phyloP scores from a whole-genome alignment of 2,113 vertebrate genomes.

The Apteryx mantelli region DNA sequence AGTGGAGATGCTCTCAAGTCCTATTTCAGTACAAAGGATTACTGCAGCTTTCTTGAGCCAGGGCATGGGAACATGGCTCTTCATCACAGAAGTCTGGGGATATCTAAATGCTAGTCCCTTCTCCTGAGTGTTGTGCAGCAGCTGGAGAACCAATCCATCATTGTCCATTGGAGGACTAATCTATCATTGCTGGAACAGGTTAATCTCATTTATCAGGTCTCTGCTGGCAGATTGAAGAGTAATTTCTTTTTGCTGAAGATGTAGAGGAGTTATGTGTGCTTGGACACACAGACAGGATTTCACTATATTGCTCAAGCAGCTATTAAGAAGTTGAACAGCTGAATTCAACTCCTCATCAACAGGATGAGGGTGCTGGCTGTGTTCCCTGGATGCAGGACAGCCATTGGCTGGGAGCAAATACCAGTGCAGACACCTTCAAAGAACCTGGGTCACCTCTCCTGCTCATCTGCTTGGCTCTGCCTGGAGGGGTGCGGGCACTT shows the following conservation, averaged over 20 bases:
- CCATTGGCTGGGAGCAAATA: accelerated
- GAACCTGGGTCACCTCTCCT: not conserved
- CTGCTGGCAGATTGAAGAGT: not conserved
- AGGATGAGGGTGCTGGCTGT: accelerated
- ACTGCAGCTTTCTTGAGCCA: not conserved
- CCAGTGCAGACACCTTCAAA: accelerated
- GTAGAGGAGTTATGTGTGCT: not conserved
- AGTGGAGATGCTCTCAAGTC: not conserved
- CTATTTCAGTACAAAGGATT: not conserved
- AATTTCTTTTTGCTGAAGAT: not conserved
- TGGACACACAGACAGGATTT: not conserved
- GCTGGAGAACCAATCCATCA: not conserved
- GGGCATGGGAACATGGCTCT: not conserved
- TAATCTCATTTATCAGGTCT: constrained; percentile 23
- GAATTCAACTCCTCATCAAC: accelerated
- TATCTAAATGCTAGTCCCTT: not conserved
- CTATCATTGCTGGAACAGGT: not conserved
- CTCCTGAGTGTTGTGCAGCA: not conserved
- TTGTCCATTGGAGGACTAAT: not conserved
- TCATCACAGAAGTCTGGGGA: not conserved
- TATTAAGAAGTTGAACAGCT: not conserved
- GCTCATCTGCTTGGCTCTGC: not conserved
- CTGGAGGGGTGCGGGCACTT: not conserved
- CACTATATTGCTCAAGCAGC: not conserved
- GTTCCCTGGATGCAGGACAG: not conserved